Evolutionary conservation across 1,140 invertebrate species (phyloP), one percentile per base, ranked within the genome.

Genomic region (Drosophila subpulchrella): DNA sequence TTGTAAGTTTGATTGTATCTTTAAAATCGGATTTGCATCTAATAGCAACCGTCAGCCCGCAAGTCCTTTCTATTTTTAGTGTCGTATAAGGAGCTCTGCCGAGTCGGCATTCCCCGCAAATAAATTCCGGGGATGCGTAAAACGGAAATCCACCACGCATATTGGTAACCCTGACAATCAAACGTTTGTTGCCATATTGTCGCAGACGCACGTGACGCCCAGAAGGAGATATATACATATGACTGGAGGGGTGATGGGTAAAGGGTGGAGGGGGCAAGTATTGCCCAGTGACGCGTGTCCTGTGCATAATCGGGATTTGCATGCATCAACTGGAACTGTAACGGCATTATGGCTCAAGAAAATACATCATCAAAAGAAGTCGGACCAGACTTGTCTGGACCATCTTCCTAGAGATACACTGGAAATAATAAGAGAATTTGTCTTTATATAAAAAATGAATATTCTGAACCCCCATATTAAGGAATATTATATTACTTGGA

Each of bases 291-390:
- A 88, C 76, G 84, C 80, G 84, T 89, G 76, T 83, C 67, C 83
- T 51, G 67, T 77, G 57, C 60, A 89, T 80, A 88, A 89, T 89
- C 83, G 57, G 84, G 83, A 88, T 88, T 83, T 88, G 83, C 80
- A 86, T 88, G 82, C 82, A 86, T 83, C 83, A 79, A 89, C 66
- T 72, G 60, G 58, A 80, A 62, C 53, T 68, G 72, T 57, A 74
- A 73, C 72, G 63, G 67, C 53, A 86, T 74, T 73, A 66, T 65
- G 51, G 66, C 68, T 46, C 47, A 60, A 71, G 57, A 61, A 67
- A 89, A 83, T 83, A 73, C 67, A 89, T 79, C 67, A 77, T 76
- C 81, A 88, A 76, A 81, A 79, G 61, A 60, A 63, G 68, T 24
- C 10, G 27, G 34, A 46, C 41, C 13, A 39, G 41, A 47, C 42